Percentiles rank a stretch among this genome's conserved stretches.
Evolutionary conservation across 2,113 vertebrate genomes (phyloP).

Genomic region (Azemiops feae): DNA sequence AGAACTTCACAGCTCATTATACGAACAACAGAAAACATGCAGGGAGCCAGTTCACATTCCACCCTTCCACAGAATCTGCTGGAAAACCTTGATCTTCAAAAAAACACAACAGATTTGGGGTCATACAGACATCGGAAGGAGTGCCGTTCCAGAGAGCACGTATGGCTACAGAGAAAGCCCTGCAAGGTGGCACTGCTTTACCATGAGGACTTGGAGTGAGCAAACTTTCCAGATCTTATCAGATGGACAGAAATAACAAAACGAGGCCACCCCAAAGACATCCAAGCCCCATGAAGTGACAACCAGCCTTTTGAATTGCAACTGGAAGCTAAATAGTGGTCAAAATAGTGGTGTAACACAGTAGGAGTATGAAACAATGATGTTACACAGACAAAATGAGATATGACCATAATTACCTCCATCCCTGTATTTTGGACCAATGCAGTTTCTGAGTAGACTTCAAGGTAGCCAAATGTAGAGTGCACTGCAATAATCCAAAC

Average conservation of each 20-base stretch:
- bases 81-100: neutral
- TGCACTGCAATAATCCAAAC: neutral
- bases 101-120: neutral
- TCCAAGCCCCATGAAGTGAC: neutral
- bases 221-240: neutral
- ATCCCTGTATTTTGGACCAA: neutral
- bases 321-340: neutral
- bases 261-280: neutral
- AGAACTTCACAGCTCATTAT: neutral
- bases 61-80: neutral
- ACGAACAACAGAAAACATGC: neutral
- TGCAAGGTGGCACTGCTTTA: neutral
- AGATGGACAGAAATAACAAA: neutral
- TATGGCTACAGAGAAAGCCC: neutral
- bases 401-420: neutral
- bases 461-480: neutral
- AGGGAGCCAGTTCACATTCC: neutral
- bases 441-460: neutral
- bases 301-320: neutral
- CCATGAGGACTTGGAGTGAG: neutral
- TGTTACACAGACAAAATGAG: neutral
- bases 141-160: neutral
- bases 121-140: neutral
- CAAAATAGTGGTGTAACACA: neutral
- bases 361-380: neutral